A percentile compares a stretch with the other conserved stretches of the same genome.
phyloP scores from a whole-genome alignment of 2,888 invertebrate species.

The Artemia sinica region DNA sequence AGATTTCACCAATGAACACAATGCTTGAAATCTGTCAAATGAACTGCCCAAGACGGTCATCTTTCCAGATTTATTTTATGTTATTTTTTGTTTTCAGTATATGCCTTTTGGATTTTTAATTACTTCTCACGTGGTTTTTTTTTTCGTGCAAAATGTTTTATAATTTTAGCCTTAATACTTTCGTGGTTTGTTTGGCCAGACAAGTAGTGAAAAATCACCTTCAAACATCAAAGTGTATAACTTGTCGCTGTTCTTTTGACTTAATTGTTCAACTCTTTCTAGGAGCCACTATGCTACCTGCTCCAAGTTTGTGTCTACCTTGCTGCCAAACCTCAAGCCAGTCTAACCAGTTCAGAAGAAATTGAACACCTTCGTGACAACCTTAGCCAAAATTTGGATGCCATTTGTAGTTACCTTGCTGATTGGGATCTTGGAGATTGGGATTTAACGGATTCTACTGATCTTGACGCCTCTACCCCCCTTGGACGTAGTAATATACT shows the following conservation, averaged over 20 bases:
- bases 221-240: neutral
- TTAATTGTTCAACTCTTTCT: neutral
- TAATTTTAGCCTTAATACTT: too few species aligned
- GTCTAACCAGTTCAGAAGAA: neutral
- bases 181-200: too few species aligned
- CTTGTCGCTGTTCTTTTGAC: neutral
- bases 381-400: neutral
- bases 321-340: neutral
- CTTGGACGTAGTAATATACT: neutral
- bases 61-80: too few species aligned
- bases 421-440: conserved; percentile 12
- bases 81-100: too few species aligned
- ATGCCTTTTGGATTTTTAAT: too few species aligned
- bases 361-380: conserved; percentile 3
- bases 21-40: too few species aligned
- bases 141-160: too few species aligned
- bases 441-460: neutral
- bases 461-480: neutral
- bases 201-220: too few species aligned
- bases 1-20: too few species aligned
- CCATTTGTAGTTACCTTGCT: neutral
- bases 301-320: neutral
- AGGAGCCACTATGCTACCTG: neutral
- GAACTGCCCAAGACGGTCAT: too few species aligned
- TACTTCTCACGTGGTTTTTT: too few species aligned